phyloP scores from a whole-genome alignment of 2,113 vertebrate species.

The Trochalopteron elliotii region DNA sequence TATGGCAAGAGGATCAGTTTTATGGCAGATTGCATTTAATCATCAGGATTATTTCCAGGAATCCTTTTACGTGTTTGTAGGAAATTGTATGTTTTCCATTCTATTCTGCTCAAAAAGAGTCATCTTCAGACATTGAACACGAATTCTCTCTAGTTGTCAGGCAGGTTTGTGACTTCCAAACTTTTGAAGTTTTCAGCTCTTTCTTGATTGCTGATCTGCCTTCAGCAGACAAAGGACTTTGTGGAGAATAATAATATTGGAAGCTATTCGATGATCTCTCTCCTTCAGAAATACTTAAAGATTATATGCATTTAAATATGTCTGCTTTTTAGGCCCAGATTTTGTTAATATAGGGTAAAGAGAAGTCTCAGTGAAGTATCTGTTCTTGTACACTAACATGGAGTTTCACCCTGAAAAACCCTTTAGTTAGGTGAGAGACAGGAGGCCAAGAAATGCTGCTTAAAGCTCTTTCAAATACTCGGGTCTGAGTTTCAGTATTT shows the following conservation, averaged over 20 bases:
- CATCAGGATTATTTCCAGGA: not conserved
- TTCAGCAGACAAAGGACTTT: not conserved
- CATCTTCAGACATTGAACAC: not conserved
- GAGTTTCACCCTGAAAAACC: not conserved
- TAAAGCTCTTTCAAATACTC: not conserved
- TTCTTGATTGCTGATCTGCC: not conserved
- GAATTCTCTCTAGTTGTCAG: not conserved
- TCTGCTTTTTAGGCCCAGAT: not conserved
- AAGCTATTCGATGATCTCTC: not conserved
- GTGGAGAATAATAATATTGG: not conserved
- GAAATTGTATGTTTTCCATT: not conserved
- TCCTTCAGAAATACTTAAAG: not conserved
- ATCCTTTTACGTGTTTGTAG: not conserved
- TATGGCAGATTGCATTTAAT: not conserved
- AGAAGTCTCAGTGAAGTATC: not conserved
- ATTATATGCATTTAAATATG: not conserved
- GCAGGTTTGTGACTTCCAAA: not conserved
- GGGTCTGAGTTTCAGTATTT: not conserved
- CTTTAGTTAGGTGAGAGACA: not conserved
- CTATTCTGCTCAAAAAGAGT: not conserved
- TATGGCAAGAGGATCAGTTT: accelerated
- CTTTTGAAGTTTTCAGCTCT: not conserved
- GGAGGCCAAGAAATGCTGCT: not conserved
- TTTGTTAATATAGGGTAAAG: not conserved
- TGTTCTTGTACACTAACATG: not conserved